These are phyloP conservation scores for Tipula vernalis DNA, from an alignment of 2,888 invertebrate genomes.

Conservation along the genomic window DNA sequence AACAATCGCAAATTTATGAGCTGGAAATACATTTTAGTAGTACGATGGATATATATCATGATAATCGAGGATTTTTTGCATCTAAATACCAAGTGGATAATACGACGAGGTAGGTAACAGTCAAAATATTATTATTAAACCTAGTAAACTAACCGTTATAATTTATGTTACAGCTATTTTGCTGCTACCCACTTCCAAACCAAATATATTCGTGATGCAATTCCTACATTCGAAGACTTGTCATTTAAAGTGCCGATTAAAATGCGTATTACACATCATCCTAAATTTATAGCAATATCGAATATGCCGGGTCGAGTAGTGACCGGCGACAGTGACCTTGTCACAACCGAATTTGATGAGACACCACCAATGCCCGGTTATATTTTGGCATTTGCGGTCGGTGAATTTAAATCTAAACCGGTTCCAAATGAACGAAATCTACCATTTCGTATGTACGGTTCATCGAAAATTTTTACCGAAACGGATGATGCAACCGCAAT, in stretches of 20 bases:
- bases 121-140: neutral
- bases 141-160: neutral
- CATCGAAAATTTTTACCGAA: neutral
- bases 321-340: neutral
- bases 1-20: neutral
- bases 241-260: conserved; percentile 53
- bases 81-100: neutral
- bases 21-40: neutral
- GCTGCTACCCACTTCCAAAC: conserved; percentile 57
- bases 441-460: neutral
- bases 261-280: conserved; percentile 26
- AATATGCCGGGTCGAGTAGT: conserved; percentile 37
- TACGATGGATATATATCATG: neutral
- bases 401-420: conserved; percentile 35
- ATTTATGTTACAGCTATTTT: conserved; percentile 26
- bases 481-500: conserved; percentile 50
- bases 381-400: conserved; percentile 65
- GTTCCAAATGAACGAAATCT: conserved; percentile 10
- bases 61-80: neutral
- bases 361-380: conserved; percentile 62
- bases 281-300: conserved; percentile 26
- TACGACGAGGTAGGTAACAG: neutral
- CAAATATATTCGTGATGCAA: conserved; percentile 50
- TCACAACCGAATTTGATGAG: conserved; percentile 30
- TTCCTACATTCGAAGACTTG: conserved; percentile 59